Conservation (phyloP, 2,113 vertebrate genomes). For the Gila orcuttii region DNA sequence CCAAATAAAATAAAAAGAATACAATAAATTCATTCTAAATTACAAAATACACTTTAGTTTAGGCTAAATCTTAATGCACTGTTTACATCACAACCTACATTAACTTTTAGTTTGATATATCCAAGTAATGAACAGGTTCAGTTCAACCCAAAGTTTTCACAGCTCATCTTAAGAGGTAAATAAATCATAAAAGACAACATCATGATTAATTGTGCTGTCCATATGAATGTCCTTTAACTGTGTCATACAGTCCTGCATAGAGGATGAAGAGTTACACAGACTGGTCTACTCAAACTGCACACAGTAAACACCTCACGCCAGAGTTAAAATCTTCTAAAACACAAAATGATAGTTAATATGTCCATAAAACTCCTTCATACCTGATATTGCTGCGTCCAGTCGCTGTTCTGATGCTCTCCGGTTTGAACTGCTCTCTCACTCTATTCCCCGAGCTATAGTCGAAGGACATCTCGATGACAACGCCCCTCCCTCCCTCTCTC, state of each 20-base stretch:
- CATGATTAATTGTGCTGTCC: neutral
- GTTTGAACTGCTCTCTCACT: conserved; percentile 59
- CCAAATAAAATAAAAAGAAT: too few species aligned
- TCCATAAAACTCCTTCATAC: neutral
- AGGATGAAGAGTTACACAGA: neutral
- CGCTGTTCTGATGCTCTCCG: conserved; percentile 24
- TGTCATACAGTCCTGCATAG: neutral
- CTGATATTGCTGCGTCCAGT: neutral
- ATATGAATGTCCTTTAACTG: neutral
- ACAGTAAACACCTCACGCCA: neutral
- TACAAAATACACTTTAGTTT: neutral
- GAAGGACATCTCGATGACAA: conserved; percentile 71
- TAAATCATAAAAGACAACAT: neutral
- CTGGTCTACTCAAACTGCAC: neutral
- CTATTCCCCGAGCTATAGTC: conserved; percentile 70
- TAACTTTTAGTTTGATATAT: neutral
- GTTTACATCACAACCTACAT: neutral
- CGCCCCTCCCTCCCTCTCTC: conserved; percentile 50
- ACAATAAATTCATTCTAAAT: neutral
- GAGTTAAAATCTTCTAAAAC: neutral
- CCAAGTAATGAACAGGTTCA: neutral
- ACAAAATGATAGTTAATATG: neutral
- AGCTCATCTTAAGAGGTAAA: neutral
- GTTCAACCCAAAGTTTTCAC: neutral
- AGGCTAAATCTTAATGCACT: neutral